Percentiles rank a stretch among this genome's conserved stretches.
phyloP scores from a whole-genome alignment of 1,140 invertebrate genomes.

The Lepidurus apus region DNA sequence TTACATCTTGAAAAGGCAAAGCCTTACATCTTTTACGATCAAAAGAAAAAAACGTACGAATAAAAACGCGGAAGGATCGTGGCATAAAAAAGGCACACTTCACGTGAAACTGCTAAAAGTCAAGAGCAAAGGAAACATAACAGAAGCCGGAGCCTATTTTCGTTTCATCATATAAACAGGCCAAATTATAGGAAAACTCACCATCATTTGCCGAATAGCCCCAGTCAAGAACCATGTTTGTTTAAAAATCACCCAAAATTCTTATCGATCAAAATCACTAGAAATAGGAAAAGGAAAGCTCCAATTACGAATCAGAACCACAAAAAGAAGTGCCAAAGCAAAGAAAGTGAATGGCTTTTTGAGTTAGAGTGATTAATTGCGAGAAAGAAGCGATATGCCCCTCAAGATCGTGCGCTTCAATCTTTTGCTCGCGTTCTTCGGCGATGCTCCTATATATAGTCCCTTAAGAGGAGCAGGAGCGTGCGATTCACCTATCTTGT shows the following conservation, averaged over 20 bases:
- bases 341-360: no score
- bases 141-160: background rate
- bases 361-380: background rate
- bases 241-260: background rate
- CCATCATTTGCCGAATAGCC: background rate
- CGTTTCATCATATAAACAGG: background rate
- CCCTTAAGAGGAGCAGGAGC: background rate
- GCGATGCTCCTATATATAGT: conserved; percentile 16
- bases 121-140: background rate
- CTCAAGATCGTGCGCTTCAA: background rate
- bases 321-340: no score
- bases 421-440: background rate
- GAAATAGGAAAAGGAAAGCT: background rate
- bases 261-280: background rate
- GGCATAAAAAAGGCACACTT: background rate
- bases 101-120: background rate
- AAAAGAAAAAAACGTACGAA: background rate
- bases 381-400: background rate
- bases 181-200: background rate
- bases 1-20: no score
- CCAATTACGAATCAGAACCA: background rate
- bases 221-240: background rate
- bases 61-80: background rate
- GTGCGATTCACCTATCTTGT: background rate
- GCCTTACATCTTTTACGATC: no score